phyloP scores from a whole-genome alignment of 2,888 invertebrate genomes.

The Polydrusus cervinus region DNA sequence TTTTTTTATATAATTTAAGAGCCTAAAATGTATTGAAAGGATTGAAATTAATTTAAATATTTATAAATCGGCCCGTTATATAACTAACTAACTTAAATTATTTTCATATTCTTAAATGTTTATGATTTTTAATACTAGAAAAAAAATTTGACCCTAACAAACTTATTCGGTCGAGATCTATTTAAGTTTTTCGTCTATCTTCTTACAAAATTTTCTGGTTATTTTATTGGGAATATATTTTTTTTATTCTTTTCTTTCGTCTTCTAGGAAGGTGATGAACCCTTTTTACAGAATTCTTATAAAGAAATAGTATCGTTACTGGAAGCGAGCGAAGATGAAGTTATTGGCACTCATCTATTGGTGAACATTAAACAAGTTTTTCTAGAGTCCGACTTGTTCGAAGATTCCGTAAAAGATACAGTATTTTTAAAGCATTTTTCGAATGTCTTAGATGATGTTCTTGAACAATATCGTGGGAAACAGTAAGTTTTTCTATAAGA shows the following conservation, averaged over 20 bases:
- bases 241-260: too few relatives aligned
- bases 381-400: conserved; percentile 68
- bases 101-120: too few relatives aligned
- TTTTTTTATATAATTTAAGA: neutral
- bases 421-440: conserved; percentile 72
- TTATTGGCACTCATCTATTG: conserved; percentile 73
- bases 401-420: conserved; percentile 67
- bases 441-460: conserved; percentile 68
- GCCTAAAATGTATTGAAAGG: too few relatives aligned
- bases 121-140: too few relatives aligned
- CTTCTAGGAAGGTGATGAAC: conserved; percentile 52
- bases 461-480: conserved; percentile 70
- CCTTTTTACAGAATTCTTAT: conserved; percentile 64
- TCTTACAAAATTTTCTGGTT: too few relatives aligned
- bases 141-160: too few relatives aligned
- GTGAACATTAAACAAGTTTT: conserved; percentile 74
- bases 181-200: too few relatives aligned
- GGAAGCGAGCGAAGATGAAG: conserved; percentile 74
- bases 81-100: too few relatives aligned
- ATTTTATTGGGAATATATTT: neutral
- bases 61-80: too few relatives aligned
- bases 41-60: too few relatives aligned
- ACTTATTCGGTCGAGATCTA: too few relatives aligned
- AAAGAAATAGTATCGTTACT: conserved; percentile 75
- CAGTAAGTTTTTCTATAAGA: conserved; percentile 65